A percentile compares a stretch with the other conserved stretches of the same genome.
Conservation (phyloP, 2,888 invertebrate species). For the Oegoconia quadripuncta region DNA sequence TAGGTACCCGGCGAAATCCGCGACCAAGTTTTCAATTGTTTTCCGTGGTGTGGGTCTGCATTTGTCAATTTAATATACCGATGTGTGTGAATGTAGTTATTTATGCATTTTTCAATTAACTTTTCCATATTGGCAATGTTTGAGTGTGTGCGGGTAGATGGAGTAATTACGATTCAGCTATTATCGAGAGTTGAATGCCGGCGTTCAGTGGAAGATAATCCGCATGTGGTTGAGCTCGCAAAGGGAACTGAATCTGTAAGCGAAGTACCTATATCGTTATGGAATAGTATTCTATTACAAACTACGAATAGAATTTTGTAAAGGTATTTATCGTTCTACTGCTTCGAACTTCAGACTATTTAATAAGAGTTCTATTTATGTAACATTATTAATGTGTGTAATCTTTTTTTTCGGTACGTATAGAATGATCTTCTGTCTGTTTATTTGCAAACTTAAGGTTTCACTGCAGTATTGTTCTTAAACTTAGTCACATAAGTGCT, state of each 20-base stretch:
- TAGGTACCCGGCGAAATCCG: too few relatives aligned
- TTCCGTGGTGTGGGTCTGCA: conserved; percentile 15
- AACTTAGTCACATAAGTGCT: too few relatives aligned
- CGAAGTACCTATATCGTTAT: not conserved
- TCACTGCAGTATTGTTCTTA: too few relatives aligned
- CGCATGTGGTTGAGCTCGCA: conserved; percentile 2
- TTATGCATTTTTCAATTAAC: conserved; percentile 29
- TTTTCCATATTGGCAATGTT: not conserved
- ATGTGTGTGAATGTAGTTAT: conserved; percentile 29
- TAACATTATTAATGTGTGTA: too few relatives aligned
- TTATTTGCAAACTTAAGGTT: too few relatives aligned
- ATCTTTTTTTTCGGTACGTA: too few relatives aligned
- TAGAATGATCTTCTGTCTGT: too few relatives aligned
- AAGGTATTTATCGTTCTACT: too few relatives aligned
- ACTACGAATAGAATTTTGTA: too few relatives aligned
- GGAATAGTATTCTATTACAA: too few relatives aligned
- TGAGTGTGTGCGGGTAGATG: conserved; percentile 1
- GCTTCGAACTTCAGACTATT: too few relatives aligned
- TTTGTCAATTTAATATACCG: conserved; percentile 24
- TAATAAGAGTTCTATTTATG: too few relatives aligned
- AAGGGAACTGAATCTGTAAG: not conserved
- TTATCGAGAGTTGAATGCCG: conserved; percentile 11
- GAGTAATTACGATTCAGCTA: conserved; percentile 20
- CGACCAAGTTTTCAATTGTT: conserved; percentile 6
- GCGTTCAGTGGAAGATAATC: conserved; percentile 3